A percentile compares a stretch with the other conserved stretches of the same genome.
phyloP scores from a whole-genome alignment of 2,888 invertebrate genomes.

The Autographa gamma region DNA sequence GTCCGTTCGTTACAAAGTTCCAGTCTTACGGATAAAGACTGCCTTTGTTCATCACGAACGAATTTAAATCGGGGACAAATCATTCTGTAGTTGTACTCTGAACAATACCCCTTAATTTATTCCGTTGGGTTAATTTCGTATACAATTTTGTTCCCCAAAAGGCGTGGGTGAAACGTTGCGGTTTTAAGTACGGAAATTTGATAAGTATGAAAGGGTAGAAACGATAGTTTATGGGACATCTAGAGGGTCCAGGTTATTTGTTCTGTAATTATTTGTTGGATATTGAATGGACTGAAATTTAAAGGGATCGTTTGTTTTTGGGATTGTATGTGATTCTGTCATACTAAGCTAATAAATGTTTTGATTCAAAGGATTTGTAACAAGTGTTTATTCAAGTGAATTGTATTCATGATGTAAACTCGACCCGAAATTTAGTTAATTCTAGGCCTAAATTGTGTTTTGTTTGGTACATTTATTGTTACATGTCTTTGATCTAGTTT shows the following conservation, averaged over 20 bases:
- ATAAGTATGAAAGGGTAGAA: constrained; percentile 49
- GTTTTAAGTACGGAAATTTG: constrained; percentile 58
- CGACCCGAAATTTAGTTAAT: background rate
- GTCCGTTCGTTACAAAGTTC: constrained; percentile 33
- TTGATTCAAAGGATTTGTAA: background rate
- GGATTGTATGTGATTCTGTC: constrained; percentile 10
- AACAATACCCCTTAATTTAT: constrained; percentile 76
- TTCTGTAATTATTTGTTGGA: constrained; percentile 41
- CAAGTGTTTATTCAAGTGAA: background rate
- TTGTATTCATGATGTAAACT: background rate
- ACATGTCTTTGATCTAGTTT: background rate
- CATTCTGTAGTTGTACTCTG: constrained; percentile 63
- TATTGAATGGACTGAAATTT: constrained; percentile 46
- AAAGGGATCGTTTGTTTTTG: constrained; percentile 43
- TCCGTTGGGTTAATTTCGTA: constrained; percentile 72
- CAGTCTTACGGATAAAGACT: constrained; percentile 43
- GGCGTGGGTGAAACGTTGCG: constrained; percentile 44
- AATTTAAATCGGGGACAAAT: constrained; percentile 68
- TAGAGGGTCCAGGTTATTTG: constrained; percentile 50
- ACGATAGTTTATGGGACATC: constrained; percentile 48
- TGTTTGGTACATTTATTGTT: background rate
- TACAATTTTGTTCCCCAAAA: constrained; percentile 68
- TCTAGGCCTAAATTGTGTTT: background rate
- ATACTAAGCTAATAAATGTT: constrained; percentile 4
- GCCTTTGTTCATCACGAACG: constrained; percentile 56